A percentile compares a stretch with the other conserved stretches of the same genome.
Conservation (phyloP, 2,888 invertebrate genomes). For the Brenthis ino region DNA sequence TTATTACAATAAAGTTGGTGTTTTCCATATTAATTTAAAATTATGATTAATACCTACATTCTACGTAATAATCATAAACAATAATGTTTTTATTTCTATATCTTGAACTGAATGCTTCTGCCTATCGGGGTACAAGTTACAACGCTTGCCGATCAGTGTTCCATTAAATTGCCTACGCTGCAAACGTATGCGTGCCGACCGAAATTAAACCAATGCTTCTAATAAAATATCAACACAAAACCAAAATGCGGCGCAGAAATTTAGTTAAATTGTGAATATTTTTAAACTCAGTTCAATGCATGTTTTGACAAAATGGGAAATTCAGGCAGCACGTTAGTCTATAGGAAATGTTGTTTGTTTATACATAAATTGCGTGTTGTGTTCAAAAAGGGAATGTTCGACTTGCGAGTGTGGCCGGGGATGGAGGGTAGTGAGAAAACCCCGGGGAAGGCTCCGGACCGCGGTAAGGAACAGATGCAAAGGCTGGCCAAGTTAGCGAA, state of each 20-base stretch:
- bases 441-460: conserved; percentile 92
- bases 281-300: not conserved
- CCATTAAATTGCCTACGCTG: not conserved
- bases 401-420: conserved; percentile 95
- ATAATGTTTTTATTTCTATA: not conserved
- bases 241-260: not conserved
- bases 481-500: conserved; percentile 94
- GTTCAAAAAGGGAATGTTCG: conserved; percentile 87
- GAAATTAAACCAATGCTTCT: not conserved
- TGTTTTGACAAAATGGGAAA: conserved; percentile 16
- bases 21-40: too few species aligned
- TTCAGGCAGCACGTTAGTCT: conserved; percentile 10
- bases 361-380: conserved; percentile 51
- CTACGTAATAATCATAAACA: not conserved
- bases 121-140: not conserved
- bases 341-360: conserved; percentile 48
- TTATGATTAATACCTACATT: too few species aligned
- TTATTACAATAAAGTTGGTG: too few species aligned
- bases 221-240: not conserved
- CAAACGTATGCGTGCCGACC: conserved; percentile 1
- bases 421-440: conserved; percentile 91
- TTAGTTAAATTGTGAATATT: not conserved
- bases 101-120: not conserved
- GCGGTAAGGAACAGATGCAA: conserved; percentile 93
- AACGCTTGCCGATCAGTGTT: conserved; percentile 16